Evolutionary conservation across 2,888 invertebrate species (phyloP), one percentile per base, ranked within the genome.

Genomic region (Meganola albula): DNA sequence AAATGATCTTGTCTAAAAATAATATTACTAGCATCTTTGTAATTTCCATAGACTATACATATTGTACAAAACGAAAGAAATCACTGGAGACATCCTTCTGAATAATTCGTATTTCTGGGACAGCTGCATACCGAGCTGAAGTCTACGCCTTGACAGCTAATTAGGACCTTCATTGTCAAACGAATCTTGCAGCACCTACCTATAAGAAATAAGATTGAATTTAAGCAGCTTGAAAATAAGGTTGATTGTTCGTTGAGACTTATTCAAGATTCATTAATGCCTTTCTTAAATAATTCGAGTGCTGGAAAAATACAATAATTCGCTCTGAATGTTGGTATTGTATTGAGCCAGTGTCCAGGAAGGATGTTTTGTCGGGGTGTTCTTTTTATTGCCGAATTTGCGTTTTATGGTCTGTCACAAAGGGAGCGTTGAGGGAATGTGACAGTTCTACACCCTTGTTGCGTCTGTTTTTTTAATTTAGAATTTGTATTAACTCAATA

Each of bases 271-370:
- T 78, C 74, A 82, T 80, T 82, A 74, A 77, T 74, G 63, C 71
- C 65, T 74, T 80, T 76, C 80, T 83, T 79, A 77, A 75, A 78
- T 75, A 79, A 78, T 77, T 78, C 60, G 73, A 77, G 74, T 74
- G 67, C 65, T 74, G 77, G 75, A 85, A 84, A 83, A 84, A 85
- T 83, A 82, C 74, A 83, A 84, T 84, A 84, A 85, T 82, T 78
- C 71, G 62, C 63, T 63, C 59, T 74, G 82, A 83, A 83, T 82
- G 61, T 73, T 57, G 60, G 63, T 54, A 82, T 85, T 85, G 85
- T 85, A 79, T 82, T 76, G 78, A 79, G 73, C 67, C 79, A 74
- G 77, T 84, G 85, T 85, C 84, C 84, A 85, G 83, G 82, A 84
- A 83, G 82, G 73, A 74, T 82, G 74, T 73, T 82, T 78, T 75